These are phyloP conservation scores for Seriola quinqueradiata DNA, from an alignment of 2,113 vertebrate species.

Conservation along the genomic window DNA sequence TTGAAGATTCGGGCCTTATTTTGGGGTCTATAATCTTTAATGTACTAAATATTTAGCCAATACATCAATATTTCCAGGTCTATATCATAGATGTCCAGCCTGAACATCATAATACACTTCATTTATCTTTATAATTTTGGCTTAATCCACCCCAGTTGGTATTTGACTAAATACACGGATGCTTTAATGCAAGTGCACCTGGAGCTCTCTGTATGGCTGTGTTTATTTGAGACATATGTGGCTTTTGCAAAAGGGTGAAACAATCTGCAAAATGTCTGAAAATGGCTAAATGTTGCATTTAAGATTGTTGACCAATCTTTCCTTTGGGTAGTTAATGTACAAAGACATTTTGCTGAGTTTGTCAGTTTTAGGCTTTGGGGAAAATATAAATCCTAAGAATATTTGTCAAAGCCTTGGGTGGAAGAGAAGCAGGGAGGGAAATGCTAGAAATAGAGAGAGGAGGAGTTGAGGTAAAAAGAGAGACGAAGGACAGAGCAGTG, in stretches of 20 bases:
- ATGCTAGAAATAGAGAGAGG: conserved; percentile 8
- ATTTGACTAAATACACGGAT: background rate
- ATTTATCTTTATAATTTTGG: too few species aligned
- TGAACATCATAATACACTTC: background rate
- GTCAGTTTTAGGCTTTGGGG: background rate
- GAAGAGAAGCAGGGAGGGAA: conserved; percentile 52
- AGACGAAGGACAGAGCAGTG: conserved; percentile 3
- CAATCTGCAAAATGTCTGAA: background rate
- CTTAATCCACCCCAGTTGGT: too few species aligned
- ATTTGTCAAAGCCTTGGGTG: background rate
- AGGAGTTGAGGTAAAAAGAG: background rate
- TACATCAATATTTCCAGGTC: background rate
- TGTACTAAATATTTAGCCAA: background rate
- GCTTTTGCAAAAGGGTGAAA: background rate
- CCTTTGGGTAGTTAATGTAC: background rate
- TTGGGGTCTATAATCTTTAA: background rate
- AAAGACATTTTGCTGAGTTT: background rate
- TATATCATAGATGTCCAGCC: too few species aligned
- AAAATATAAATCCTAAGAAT: background rate
- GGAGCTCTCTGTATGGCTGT: background rate
- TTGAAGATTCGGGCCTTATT: background rate
- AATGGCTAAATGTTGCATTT: background rate
- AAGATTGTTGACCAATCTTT: background rate
- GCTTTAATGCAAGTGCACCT: background rate
- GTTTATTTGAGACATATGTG: background rate